Evolutionary conservation across 2,888 invertebrate species (phyloP), one percentile per base, ranked within the genome.

Genomic region (Trichogramma evanescens): DNA sequence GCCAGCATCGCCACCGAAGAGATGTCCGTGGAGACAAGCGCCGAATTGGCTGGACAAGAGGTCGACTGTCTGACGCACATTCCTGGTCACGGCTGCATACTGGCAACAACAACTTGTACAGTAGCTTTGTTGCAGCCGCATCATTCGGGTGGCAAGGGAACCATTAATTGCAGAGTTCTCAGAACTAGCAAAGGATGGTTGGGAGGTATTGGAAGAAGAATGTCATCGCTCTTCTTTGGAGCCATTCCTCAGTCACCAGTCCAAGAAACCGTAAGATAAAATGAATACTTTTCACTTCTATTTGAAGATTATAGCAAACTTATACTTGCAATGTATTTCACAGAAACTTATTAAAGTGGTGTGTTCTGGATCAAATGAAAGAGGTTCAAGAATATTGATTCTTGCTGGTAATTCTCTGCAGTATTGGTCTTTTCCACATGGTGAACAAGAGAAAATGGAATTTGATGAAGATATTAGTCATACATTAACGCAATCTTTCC

Each of bases 101-200:
- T 95, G 54, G 92, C 93, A 0, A 96, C 95, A 8, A 95, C 95
- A 0, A 95, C 95, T 0, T 93, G 93, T 72, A 93, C 91, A 1
- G 83, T 95, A 42, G 86, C 93, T 0, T 80, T 90, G 40, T 80
- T 91, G 4, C 85, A 87, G 66, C 82, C 87, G 6, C 82, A 82
- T 50, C 75, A 81, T 54, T 74, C 78, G 67, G 84, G 84, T 62
- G 91, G 91, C 0, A 85, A 89, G 41, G 86, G 89, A 68, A 82
- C 83, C 4, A 82, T 91, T 57, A 74, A 80, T 1, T 89, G 88
- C 68, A 83, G 86, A 62, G 84, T 86, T 3, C 80, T 93, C 40
- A 84, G 87, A 50, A 85, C 88, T 1, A 89, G 90, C 3, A 86
- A 88, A 57, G 90, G 91, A 2, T 91, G 91, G 86, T 82, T 96